A percentile compares a stretch with the other conserved stretches of the same genome.
Conservation (phyloP, 92 coral and sea anemone genomes). For the Siderastrea radians region DNA sequence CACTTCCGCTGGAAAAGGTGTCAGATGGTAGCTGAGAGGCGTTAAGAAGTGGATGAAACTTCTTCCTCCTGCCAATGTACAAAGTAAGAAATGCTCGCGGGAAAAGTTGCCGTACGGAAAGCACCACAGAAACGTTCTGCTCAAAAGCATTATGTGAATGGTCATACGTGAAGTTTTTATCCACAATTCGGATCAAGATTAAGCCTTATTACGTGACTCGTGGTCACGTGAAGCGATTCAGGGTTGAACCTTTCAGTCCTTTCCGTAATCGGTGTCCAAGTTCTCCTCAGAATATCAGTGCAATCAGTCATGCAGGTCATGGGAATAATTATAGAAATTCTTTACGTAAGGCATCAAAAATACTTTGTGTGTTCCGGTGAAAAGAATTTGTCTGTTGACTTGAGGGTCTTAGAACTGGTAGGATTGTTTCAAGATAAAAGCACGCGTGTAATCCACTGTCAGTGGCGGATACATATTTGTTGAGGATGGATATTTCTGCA, state of each 20-base stretch:
- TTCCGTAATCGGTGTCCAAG: neutral
- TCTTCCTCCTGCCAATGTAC: neutral
- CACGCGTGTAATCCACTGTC: neutral
- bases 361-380: neutral
- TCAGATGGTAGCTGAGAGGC: neutral
- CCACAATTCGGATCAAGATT: neutral
- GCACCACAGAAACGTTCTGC: neutral
- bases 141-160: too few relatives aligned
- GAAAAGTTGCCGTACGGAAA: neutral
- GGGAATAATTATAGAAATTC: neutral
- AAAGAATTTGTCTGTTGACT: neutral
- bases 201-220: too few relatives aligned
- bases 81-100: neutral
- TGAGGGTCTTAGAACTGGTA: neutral
- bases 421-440: neutral
- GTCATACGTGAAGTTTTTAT: neutral
- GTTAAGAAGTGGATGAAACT: neutral
- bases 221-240: too few relatives aligned
- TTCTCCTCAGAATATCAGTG: neutral
- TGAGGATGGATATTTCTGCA: too few relatives aligned
- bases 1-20: slow-evolving; percentile 37
- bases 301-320: neutral
- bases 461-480: neutral
- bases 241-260: neutral
- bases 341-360: too few relatives aligned